Percentiles rank a stretch among this genome's conserved stretches.
phyloP scores from a whole-genome alignment of 2,113 vertebrate genomes.

The Furnarius figulus region DNA sequence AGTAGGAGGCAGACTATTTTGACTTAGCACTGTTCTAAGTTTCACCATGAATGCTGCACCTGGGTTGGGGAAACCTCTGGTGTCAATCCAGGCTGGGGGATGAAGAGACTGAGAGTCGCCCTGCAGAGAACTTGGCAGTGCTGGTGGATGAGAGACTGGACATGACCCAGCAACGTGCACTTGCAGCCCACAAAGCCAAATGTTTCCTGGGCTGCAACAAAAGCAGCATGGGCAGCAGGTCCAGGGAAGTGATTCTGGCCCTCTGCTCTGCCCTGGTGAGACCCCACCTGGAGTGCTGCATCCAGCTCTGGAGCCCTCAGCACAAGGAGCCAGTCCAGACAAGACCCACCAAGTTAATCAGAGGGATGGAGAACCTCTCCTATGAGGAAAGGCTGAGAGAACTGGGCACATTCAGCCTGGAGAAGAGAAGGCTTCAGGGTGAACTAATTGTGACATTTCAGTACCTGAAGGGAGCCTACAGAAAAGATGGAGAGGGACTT shows the following conservation, averaged over 20 bases:
- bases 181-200: not conserved
- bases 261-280: not conserved
- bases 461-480: not conserved
- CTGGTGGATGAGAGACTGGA: not conserved
- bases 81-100: not conserved
- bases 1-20: not conserved
- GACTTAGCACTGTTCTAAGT: not conserved
- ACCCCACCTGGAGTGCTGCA: not conserved
- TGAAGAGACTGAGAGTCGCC: not conserved
- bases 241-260: not conserved
- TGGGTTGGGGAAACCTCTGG: not conserved
- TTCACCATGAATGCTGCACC: rapidly evolving
- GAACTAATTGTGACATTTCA: not conserved
- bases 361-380: not conserved
- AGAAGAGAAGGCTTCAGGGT: not conserved
- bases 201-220: not conserved
- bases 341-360: not conserved
- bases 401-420: not conserved
- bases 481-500: not conserved
- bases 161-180: not conserved
- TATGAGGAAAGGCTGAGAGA: not conserved
- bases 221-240: not conserved
- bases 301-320: not conserved
- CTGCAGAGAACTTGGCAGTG: not conserved
- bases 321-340: not conserved